Percentiles rank a stretch among this genome's conserved stretches.
phyloP scores from a whole-genome alignment of 2,113 vertebrate species.

The Dryoscopus gambensis region DNA sequence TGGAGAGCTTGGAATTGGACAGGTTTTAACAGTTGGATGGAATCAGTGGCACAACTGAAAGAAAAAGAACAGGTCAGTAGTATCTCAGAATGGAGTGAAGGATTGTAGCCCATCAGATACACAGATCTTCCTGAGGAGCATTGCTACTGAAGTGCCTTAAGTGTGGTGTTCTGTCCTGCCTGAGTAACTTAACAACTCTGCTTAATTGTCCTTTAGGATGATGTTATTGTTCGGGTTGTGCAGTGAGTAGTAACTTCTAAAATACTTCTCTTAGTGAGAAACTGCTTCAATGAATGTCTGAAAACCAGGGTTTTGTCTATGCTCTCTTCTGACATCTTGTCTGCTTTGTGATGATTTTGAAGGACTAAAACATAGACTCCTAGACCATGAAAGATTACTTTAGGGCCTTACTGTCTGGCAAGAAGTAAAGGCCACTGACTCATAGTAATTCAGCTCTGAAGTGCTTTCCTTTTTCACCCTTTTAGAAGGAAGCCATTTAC shows the following conservation, averaged over 20 bases:
- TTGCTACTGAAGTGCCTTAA: background rate
- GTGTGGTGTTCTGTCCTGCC: background rate
- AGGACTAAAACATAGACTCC: background rate
- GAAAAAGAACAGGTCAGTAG: background rate
- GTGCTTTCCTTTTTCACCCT: background rate
- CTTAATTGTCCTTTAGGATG: background rate
- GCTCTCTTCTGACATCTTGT: background rate
- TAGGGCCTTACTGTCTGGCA: background rate
- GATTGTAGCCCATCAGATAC: background rate
- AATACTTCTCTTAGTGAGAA: background rate
- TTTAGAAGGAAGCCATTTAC: background rate
- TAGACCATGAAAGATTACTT: background rate
- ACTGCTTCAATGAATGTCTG: background rate
- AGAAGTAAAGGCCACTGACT: background rate
- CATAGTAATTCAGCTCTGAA: background rate
- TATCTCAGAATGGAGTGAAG: background rate
- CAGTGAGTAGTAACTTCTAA: background rate
- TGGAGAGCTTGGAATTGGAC: background rate
- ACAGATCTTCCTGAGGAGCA: background rate
- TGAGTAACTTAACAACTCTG: background rate
- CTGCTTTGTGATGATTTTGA: background rate
- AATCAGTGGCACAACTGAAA: background rate
- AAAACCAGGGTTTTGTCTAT: background rate
- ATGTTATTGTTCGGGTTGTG: background rate
- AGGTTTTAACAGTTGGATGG: background rate